Percentiles rank a stretch among this genome's conserved stretches.
Conservation (phyloP, 2,797 vertebrate species). For the Phataginus tricuspis region DNA sequence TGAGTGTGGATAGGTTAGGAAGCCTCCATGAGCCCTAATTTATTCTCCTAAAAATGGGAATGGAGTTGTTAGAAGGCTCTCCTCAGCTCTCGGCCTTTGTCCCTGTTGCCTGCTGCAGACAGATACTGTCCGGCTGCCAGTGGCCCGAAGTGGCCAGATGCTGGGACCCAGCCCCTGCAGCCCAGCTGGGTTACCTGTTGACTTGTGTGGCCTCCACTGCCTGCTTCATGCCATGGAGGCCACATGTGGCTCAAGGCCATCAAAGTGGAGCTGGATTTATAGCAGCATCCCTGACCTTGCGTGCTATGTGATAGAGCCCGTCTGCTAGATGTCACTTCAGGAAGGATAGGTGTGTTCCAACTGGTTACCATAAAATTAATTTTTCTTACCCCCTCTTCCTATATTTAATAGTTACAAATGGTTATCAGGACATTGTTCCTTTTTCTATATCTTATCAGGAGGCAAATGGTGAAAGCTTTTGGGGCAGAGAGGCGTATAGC, state of each 20-base stretch:
- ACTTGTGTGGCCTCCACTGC: background rate
- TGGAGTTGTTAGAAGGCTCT: background rate
- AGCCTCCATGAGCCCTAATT: background rate
- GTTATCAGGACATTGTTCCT: background rate
- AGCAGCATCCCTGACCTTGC: accelerated
- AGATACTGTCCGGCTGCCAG: background rate
- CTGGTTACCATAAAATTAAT: background rate
- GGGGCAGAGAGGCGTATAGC: background rate
- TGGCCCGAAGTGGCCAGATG: background rate
- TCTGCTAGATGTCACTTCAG: background rate
- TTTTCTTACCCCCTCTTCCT: background rate
- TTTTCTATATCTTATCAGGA: background rate
- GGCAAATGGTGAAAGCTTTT: background rate
- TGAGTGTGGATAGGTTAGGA: background rate
- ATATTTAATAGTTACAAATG: background rate
- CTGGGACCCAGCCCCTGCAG: background rate
- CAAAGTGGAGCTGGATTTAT: background rate
- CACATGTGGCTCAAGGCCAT: background rate
- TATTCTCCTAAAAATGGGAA: background rate
- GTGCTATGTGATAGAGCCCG: background rate
- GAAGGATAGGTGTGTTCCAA: background rate
- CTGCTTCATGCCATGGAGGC: background rate
- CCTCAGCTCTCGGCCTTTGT: background rate
- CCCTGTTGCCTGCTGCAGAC: background rate
- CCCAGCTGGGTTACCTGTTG: background rate